Base-by-base conservation (phyloP, 2,113 vertebrate species). In the Thalassoma bifasciatum region DNA sequence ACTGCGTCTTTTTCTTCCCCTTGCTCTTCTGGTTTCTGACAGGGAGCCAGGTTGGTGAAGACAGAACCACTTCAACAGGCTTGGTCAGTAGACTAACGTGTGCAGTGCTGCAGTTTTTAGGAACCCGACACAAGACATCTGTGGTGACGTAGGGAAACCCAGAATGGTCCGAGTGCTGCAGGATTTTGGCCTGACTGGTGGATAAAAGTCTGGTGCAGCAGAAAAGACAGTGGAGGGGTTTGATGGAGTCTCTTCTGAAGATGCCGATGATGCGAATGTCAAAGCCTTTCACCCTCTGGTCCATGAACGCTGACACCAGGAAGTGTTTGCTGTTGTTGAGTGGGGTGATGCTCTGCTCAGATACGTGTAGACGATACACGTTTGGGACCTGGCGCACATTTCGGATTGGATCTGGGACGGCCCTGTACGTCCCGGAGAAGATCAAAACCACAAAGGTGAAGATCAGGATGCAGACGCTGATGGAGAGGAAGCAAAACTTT, bases 271-370 rank as follows among this genome's bases (percentile, higher is more conserved):
- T 77, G 44, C 92, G 91, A 8, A 89, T 77, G 36, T 83, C 51
- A 0, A 72, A 77, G 53, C 84, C 89, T 1, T 60, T 34, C 61
- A 79, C 46, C 75, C 94, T 92, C 54, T 88, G 76, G 67, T 95
- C 95, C 38, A 92, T 90, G 74, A 90, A 95, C 0, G 93, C 90
- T 2, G 94, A 90, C 65, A 95, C 79, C 47, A 95, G 74, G 3
- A 95, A 74, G 73, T 94, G 93, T 53, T 73, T 89, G 49, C 91
- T 93, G 58, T 68, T 81, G 16, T 66, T 70, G 60, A 96, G 72
- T 0, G 84, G 51, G 8, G 86, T 93, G 80, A 95, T 93, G 60
- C 22, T 82, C 4, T 58, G 1, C 3, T 53, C 0, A 0, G 82
- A 61, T 30, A 63, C 9, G 12, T 0, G 1, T 0, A 1, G 1